Base-by-base conservation (phyloP, 2,797 vertebrate species). In the Dryobates pubescens region DNA sequence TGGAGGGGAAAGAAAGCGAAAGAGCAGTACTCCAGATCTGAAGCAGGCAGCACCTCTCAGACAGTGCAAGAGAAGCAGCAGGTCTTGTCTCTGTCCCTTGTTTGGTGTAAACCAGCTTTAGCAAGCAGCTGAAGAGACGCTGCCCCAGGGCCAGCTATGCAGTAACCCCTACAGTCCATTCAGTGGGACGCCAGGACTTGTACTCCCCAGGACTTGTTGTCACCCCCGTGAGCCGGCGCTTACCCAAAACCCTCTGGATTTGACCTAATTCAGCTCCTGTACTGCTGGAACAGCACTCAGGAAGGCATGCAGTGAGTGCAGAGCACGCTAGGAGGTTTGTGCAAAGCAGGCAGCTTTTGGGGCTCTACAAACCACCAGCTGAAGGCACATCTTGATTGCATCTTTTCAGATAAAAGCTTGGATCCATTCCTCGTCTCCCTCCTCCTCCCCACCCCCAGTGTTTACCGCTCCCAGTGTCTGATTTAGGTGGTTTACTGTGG, bases 401-500 rank as follows among this genome's bases (percentile, higher is more conserved):
- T 73, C 72, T 92, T 90, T 68, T 63, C 83, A 93, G 62, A 92
- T 94, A 91, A 93, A 94, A 90, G 80, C 82, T 54, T 76, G 53
- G 56, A 95, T 87, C 65, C 38, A 38, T 68, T 92, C 72, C 78
- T 83, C 1, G 0, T 41, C 61, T 80, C 51, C 23, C 3, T 74
- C 79, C 67, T 85, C 65, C 58, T 72, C 83, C 71, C 83, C 43
- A 36, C 82, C 83, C 94, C 89, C 92, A 62, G 79, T 93, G 88
- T 95, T 95, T 95, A 93, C 90, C 75, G 87, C 80, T 94, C 87
- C 86, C 83, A 89, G 34, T 8, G 89, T 84, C 95, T 80, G 88
- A 96, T 91, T 88, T 92, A 94, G 89, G 91, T 93, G 89, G 92
- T 88, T 89, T 92, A 89, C 93, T 89, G 78, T 63, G 92, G 73